Evolutionary conservation across 2,888 invertebrate genomes (phyloP), one percentile per base, ranked within the genome.

Genomic region (Anodontia alba): DNA sequence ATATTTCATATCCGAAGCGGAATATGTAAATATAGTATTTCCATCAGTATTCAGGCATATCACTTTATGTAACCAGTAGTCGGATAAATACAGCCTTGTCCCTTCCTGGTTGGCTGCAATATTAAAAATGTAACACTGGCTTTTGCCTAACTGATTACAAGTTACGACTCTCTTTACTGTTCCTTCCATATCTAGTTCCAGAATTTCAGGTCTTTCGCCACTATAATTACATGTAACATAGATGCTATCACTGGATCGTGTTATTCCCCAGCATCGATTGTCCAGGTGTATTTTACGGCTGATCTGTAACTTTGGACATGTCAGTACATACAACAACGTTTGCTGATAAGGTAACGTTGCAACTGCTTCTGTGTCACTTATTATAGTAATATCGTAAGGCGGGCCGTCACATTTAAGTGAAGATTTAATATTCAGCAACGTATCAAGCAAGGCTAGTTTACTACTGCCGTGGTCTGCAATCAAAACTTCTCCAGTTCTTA

Each of bases 161-260:
- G 1, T 8, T 10, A 33, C 29, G 1, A 1, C 5, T 33, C 62
- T 62, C 23, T 62, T 62, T 20, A 33, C 17, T 33, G 2, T 23
- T 8, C 17, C 7, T 23, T 31, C 17, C 8, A 10, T 29, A 17
- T 17, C 62, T 12, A 62, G 5, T 62, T 62, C 33, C 1, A 62
- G 33, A 62, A 62, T 62, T 33, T 62, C 62, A 12, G 62, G 62
- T 2, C 23, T 62, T 62, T 62, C 62, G 3, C 62, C 62, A 17
- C 62, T 62, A 33, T 29, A 62, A 33, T 62, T 62, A 20, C 62
- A 62, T 10, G 62, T 15, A 33, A 62, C 33, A 33, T 62, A 62
- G 33, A 62, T 62, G n/a, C 33, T 33, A 1, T 17, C 33, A 31
- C 29, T 31, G 1, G 17, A 33, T 12, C 5, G 23, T 31, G 62